Base-by-base conservation (phyloP, 2,888 invertebrate species). In the Eupeodes luniger region DNA sequence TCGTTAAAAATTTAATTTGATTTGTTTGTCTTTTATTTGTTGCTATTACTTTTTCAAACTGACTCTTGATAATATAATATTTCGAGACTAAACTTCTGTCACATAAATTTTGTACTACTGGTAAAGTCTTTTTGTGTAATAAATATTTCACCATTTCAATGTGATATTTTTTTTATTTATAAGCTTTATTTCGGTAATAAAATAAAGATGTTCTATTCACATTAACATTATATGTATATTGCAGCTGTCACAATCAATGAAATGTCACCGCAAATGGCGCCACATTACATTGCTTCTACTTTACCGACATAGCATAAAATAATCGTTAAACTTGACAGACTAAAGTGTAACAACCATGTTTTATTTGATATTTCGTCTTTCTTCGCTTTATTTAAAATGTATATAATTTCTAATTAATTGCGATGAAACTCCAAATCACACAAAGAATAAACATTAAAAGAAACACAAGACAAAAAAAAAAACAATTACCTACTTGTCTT, bases 401-500 rank as follows among this genome's bases (percentile, higher is more conserved):
- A 4, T 40, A 40, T 40, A 69, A 74, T 78, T 51, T 64, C 44
- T 74, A 79, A 69, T 79, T 74, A 85, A 86, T 75, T 70, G 40
- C 40, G 53, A 59, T 75, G n/a, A 27, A 59, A 69, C 16, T 64
- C 51, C 4, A 19, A 61, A 59, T 69, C 59, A 51, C 14, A 57
- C 36, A 53, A 49, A 36, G 12, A 69, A 75, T 62, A 49, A 19
- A 40, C 40, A 62, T 62, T 19, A 40, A 16, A 44, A 16, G 16
- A 16, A 59, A 19, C 59, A 27, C 27, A 27, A 27, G 27, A 27
- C 27, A 34, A 34, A 16, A 9, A 67, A 66, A 76, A 49, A 49
- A 34, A 59, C 82, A 85, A 81, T 78, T 62, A 19, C 19, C 4
- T 64, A 82, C 79, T 86, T 70, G 47, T 79, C 82, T 86, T 82